A percentile compares a stretch with the other conserved stretches of the same genome.
phyloP scores from a whole-genome alignment of 2,113 vertebrate genomes.

The Balaenoptera acutorostrata region DNA sequence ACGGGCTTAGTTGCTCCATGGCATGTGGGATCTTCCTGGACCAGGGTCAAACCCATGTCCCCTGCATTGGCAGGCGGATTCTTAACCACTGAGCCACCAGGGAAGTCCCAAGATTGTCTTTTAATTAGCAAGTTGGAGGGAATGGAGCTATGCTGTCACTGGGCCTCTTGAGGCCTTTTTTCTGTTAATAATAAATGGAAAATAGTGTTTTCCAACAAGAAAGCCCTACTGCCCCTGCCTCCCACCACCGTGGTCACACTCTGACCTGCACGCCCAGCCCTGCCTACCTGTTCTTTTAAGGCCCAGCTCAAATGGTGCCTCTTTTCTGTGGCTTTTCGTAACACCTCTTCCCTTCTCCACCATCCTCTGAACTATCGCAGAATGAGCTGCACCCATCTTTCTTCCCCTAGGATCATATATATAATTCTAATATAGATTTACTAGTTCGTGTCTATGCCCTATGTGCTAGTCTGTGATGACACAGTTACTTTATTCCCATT shows the following conservation, averaged over 20 bases:
- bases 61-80: too few relatives aligned
- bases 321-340: neutral
- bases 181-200: neutral
- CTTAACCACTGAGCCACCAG: too few relatives aligned
- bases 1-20: too few relatives aligned
- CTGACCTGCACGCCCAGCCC: too few relatives aligned
- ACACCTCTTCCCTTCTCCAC: fast-evolving
- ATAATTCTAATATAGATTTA: neutral
- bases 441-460: neutral
- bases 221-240: neutral
- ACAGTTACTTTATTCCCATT: neutral
- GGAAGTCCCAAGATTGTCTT: neutral
- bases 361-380: neutral
- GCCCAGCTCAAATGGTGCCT: neutral
- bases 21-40: too few relatives aligned
- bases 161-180: neutral
- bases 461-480: neutral
- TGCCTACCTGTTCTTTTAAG: neutral
- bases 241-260: neutral
- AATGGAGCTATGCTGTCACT: neutral
- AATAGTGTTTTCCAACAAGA: neutral
- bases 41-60: too few relatives aligned
- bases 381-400: neutral
- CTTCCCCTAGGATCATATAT: neutral
- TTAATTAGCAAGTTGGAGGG: neutral